A percentile compares a stretch with the other conserved stretches of the same genome.
Evolutionary conservation across 2,888 invertebrate species (phyloP).

Genomic region (Ectropis crepuscularia): DNA sequence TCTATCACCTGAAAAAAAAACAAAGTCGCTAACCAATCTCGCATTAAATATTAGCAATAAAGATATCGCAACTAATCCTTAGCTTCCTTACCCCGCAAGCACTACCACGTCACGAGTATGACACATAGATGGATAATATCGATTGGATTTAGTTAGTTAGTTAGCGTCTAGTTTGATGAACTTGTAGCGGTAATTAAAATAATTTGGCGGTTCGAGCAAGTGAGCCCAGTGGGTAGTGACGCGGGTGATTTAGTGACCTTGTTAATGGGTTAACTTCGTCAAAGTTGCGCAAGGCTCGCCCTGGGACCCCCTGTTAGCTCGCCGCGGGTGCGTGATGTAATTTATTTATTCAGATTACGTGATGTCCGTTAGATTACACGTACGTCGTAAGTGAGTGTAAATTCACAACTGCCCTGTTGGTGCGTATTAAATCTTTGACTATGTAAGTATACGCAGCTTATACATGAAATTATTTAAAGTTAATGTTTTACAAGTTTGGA

Average conservation of each 20-base stretch:
- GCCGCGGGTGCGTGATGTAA: conserved; percentile 50
- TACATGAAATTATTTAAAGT: neutral
- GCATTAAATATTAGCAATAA: no score
- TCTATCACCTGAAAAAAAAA: no score
- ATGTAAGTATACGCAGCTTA: neutral
- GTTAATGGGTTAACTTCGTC: conserved; percentile 76
- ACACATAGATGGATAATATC: conserved; percentile 1
- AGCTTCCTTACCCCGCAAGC: no score
- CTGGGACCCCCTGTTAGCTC: conserved; percentile 57
- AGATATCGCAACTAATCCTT: no score
- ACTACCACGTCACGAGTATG: no score
- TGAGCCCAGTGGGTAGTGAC: conserved; percentile 62
- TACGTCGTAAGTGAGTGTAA: conserved; percentile 32
- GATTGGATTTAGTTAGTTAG: conserved; percentile 22
- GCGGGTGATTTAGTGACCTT: conserved; percentile 75
- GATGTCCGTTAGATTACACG: conserved; percentile 36
- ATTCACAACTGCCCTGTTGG: conserved; percentile 21
- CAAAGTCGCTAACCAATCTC: no score
- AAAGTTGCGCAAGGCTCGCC: conserved; percentile 60
- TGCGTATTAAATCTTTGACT: conserved; percentile 7
- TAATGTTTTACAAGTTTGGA: neutral
- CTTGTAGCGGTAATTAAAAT: conserved; percentile 67
- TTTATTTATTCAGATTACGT: conserved; percentile 48
- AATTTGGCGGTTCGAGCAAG: conserved; percentile 64
- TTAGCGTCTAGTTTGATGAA: conserved; percentile 49